A percentile compares a stretch with the other conserved stretches of the same genome.
Conservation (phyloP, 2,113 vertebrate species). For the Sylvilagus bachmani region DNA sequence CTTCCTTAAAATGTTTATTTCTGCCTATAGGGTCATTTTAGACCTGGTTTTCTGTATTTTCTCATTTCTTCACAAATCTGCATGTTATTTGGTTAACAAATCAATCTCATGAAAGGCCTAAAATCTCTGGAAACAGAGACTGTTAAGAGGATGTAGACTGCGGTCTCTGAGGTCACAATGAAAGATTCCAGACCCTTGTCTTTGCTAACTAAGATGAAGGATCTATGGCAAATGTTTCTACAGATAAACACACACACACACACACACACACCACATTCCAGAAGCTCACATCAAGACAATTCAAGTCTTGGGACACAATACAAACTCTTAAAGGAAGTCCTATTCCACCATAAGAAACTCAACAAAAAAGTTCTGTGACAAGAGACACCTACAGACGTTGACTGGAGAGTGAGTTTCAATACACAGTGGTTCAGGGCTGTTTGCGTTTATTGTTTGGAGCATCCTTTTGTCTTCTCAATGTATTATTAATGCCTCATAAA, state of each 20-base stretch:
- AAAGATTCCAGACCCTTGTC: background rate
- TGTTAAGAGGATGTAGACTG: background rate
- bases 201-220: background rate
- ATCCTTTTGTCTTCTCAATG: constrained; percentile 64
- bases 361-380: background rate
- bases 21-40: background rate
- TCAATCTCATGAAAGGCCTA: background rate
- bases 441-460: constrained; percentile 11
- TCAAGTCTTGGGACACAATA: background rate
- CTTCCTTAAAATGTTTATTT: constrained; percentile 45
- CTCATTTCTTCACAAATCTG: background rate
- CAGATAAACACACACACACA: background rate
- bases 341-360: background rate
- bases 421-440: background rate
- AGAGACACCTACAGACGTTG: background rate
- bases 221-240: background rate
- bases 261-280: too few species aligned
- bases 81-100: background rate
- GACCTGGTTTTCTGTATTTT: background rate
- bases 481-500: constrained; percentile 66
- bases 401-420: background rate
- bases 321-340: background rate
- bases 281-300: background rate
- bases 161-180: background rate
- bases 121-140: background rate